Conservation (phyloP, 2,888 invertebrate genomes). For the Phaonia tiefii region DNA sequence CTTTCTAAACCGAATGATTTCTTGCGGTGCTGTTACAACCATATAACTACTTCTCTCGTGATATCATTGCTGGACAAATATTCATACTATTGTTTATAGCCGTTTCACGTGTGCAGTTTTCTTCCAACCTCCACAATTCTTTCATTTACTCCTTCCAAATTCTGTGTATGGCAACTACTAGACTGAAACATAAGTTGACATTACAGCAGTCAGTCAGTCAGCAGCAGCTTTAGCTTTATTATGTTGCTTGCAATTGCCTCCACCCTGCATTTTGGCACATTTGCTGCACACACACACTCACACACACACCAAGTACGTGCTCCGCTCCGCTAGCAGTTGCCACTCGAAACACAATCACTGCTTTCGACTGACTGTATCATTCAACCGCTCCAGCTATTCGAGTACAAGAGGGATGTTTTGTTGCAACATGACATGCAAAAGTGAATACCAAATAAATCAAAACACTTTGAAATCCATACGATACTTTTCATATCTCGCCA, state of each 20-base stretch:
- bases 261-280: no score
- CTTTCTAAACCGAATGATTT: no score
- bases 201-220: slow-evolving; percentile 30
- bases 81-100: no score
- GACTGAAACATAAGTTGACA: slow-evolving; percentile 67
- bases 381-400: no score
- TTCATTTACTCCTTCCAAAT: no score
- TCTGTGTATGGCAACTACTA: no score
- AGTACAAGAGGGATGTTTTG: not conserved
- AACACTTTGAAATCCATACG: slow-evolving; percentile 57
- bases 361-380: not conserved
- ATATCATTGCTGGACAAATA: no score
- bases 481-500: not conserved
- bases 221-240: not conserved
- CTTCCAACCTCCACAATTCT: no score
- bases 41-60: no score
- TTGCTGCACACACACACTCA: no score
- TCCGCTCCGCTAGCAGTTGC: slow-evolving; percentile 60
- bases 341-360: slow-evolving; percentile 19
- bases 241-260: not conserved
- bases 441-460: slow-evolving; percentile 61
- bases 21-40: no score
- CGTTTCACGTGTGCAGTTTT: no score
- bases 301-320: not conserved
- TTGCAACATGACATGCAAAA: slow-evolving; percentile 58